These are phyloP conservation scores for Hedychridium roseum DNA, from an alignment of 2,888 invertebrate genomes.

Conservation along the genomic window DNA sequence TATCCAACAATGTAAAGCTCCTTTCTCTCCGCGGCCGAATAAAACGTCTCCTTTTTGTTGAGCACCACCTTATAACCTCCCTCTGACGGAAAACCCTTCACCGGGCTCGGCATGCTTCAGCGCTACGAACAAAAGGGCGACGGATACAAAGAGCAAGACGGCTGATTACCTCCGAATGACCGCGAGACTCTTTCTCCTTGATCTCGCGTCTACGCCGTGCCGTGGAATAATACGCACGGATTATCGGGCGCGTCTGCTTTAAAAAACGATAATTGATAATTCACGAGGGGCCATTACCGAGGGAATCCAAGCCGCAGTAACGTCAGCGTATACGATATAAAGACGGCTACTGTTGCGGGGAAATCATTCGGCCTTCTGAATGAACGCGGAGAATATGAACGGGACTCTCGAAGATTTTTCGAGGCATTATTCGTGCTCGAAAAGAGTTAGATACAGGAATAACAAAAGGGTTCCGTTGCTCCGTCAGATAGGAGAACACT, in stretches of 20 bases:
- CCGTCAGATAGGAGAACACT: too few relatives aligned
- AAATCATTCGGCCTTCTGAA: too few relatives aligned
- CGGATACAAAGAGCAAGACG: slow-evolving; percentile 39
- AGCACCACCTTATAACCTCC: slow-evolving; percentile 22
- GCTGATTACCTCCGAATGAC: slow-evolving; percentile 45
- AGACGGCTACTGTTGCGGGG: too few relatives aligned
- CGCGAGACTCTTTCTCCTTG: slow-evolving; percentile 31
- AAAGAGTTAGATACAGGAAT: too few relatives aligned
- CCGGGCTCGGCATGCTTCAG: slow-evolving; percentile 15
- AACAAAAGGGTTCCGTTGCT: too few relatives aligned
- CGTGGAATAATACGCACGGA: slow-evolving; percentile 25
- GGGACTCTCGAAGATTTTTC: too few relatives aligned
- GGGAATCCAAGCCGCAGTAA: slow-evolving; percentile 17
- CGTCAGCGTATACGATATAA: too few relatives aligned
- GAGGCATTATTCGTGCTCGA: too few relatives aligned
- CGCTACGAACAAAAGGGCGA: slow-evolving; percentile 28
- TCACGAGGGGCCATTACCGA: slow-evolving; percentile 16
- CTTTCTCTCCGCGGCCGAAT: slow-evolving; percentile 35
- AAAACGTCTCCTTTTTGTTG: slow-evolving; percentile 30
- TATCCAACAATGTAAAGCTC: slow-evolving; percentile 28
- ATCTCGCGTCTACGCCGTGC: slow-evolving; percentile 18
- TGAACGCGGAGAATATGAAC: too few relatives aligned
- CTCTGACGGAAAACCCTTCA: slow-evolving; percentile 40
- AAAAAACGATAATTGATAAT: slow-evolving; percentile 25
- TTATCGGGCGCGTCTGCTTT: slow-evolving; percentile 22